These are phyloP conservation scores for Apodemia duryi DNA, from an alignment of 2,888 invertebrate genomes.

Conservation along the genomic window DNA sequence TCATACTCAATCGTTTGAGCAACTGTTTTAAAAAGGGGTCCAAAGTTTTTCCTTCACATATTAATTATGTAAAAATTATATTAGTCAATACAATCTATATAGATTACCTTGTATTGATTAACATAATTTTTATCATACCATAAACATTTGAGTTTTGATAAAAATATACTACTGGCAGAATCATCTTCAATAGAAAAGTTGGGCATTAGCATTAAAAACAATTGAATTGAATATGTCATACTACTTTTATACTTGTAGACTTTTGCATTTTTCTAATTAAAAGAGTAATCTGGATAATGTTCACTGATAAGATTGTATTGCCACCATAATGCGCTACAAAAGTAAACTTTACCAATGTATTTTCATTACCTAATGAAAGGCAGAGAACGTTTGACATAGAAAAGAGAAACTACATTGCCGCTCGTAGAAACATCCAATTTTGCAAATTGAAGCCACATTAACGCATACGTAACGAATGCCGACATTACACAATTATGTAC, in stretches of 20 bases:
- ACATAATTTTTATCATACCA: too few relatives aligned
- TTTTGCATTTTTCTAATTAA: constrained; percentile 17
- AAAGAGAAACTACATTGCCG: constrained; percentile 40
- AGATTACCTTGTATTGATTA: too few relatives aligned
- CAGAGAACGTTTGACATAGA: constrained; percentile 36
- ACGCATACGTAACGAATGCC: constrained; percentile 45
- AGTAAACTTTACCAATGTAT: constrained; percentile 35
- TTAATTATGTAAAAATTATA: too few relatives aligned
- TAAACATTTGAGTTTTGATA: too few relatives aligned
- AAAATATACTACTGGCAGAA: too few relatives aligned
- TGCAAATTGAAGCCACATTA: constrained; percentile 55
- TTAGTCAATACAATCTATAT: too few relatives aligned
- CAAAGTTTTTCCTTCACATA: too few relatives aligned
- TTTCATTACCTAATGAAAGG: constrained; percentile 38
- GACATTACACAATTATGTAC: constrained; percentile 46
- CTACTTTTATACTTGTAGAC: not conserved
- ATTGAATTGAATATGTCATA: too few relatives aligned
- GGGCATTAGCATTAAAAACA: too few relatives aligned
- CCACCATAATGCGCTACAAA: constrained; percentile 32
- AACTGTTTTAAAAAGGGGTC: too few relatives aligned
- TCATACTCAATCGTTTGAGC: too few relatives aligned
- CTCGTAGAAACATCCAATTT: constrained; percentile 51
- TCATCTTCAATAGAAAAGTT: too few relatives aligned
- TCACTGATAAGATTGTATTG: constrained; percentile 33
- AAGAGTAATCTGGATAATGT: constrained; percentile 32